Evolutionary conservation across 1,140 invertebrate species (phyloP), one percentile per base, ranked within the genome.

Genomic region (Acromyrmex echinatior): DNA sequence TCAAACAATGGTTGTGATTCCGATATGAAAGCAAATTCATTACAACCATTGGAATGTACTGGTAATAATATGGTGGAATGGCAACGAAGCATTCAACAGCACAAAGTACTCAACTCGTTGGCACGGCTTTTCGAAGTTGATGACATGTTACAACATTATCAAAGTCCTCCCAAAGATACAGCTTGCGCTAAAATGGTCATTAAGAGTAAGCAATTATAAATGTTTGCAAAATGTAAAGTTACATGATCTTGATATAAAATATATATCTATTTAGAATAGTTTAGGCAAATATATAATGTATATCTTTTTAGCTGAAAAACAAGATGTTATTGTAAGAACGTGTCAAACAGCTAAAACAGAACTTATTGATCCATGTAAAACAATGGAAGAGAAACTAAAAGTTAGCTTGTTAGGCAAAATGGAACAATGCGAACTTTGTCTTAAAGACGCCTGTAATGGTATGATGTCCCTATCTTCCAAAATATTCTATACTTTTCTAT

Each of bases 311-410:
- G 87, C 78, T 16, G n/a, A 12, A 0, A 60, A 81, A 10, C 68
- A 90, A 35, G 86, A 92, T 21, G 70, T 93, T 31, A 92, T 76
- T 2, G 21, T 94, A 51, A 92, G 94, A 81, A 94, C 65, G 51
- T 95, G 94, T 65, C 94, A 95, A 76, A 88, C 86, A 1, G 90
- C 92, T 12, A 93, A 94, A 78, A 93, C 87, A 0, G 90, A 91
- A 7, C 39, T 53, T 1, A 53, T 93, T 7, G 91, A 95, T 65
- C 92, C 92, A 0, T 95, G 94, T 85, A 90, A 91, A 31, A 73
- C 77, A 16, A 89, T 91, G 7, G 10, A 87, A 16, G 35, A 63
- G 0, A 92, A 92, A 63, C 31, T 89, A n/a, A 71, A 86, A 12
- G 45, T 39, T 10, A 10, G 68, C 58, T 18, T 45, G 1, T 12